Conservation (phyloP, 37 sponge, comb jelly and placozoan species). For the Diacarnus erythraeanus region DNA sequence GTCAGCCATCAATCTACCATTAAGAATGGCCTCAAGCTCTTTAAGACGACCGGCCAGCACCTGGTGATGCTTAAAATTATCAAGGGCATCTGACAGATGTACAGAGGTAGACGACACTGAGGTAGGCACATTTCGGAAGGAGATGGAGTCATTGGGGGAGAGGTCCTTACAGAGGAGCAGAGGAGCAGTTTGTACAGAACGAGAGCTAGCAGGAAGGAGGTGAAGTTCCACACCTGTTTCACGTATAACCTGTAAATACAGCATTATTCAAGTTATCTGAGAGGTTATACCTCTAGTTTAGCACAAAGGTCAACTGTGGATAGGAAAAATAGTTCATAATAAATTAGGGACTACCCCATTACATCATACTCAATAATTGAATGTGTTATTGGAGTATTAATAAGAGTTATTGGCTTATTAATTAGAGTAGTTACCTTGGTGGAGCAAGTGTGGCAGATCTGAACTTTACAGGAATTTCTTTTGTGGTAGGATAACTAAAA, state of each 20-base stretch:
- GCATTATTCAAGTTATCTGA: neutral
- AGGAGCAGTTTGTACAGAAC: neutral
- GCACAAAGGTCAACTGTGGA: neutral
- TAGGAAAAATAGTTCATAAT: neutral
- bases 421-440: slow-evolving; percentile 42
- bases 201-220: neutral
- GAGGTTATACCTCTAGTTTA: no score
- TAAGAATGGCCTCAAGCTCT: neutral
- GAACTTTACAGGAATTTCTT: neutral
- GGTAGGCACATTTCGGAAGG: neutral
- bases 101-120: neutral
- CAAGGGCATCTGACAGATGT: slow-evolving; percentile 3
- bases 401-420: no score
- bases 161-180: neutral
- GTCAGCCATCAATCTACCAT: no score
- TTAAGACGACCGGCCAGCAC: neutral
- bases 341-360: no score
- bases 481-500: slow-evolving; percentile 27
- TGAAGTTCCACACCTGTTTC: neutral
- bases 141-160: neutral
- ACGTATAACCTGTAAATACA: neutral
- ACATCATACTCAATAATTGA: no score
- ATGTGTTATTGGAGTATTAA: no score
- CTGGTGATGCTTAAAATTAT: slow-evolving; percentile 21
- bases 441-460: slow-evolving; percentile 27